phyloP scores from a whole-genome alignment of 2,888 invertebrate species.

The Allophyes oxyacanthae region DNA sequence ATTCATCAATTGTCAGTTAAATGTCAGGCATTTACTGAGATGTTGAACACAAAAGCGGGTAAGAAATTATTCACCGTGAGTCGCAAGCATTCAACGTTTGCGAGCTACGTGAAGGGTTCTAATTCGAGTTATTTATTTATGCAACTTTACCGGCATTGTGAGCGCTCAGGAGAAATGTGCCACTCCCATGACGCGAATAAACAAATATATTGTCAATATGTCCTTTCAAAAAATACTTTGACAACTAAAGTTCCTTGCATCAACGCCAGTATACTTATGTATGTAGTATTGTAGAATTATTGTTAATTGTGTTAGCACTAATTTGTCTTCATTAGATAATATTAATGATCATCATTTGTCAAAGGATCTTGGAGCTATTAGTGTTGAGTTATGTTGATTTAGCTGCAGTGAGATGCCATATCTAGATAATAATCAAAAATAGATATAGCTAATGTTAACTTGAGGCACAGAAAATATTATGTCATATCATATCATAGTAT shows the following conservation, averaged over 20 bases:
- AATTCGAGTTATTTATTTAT: slow-evolving; percentile 81
- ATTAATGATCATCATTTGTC: slow-evolving; percentile 48
- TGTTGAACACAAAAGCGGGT: slow-evolving; percentile 62
- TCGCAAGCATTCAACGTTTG: slow-evolving; percentile 64
- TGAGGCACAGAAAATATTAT: too few species aligned
- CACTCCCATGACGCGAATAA: slow-evolving; percentile 61
- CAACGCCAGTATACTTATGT: slow-evolving; percentile 17
- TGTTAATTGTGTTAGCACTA: slow-evolving; percentile 39
- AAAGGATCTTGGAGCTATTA: slow-evolving; percentile 36
- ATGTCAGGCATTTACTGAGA: slow-evolving; percentile 61
- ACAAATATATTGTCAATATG: slow-evolving; percentile 66
- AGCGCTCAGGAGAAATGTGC: slow-evolving; percentile 68
- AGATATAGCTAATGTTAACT: too few species aligned
- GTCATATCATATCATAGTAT: too few species aligned
- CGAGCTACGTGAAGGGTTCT: slow-evolving; percentile 74
- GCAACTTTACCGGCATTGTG: slow-evolving; percentile 71
- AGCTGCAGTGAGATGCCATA: slow-evolving; percentile 11
- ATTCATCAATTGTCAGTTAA: slow-evolving; percentile 62
- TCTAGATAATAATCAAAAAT: too few species aligned
- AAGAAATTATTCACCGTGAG: slow-evolving; percentile 69
- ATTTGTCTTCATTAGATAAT: slow-evolving; percentile 45
- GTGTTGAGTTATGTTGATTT: slow-evolving; percentile 35
- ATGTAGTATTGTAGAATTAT: slow-evolving; percentile 43
- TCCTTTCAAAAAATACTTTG: slow-evolving; percentile 65
- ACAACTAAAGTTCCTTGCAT: slow-evolving; percentile 39